Conservation (phyloP, 2,797 vertebrate species). For the Eurystomus glaucurus region DNA sequence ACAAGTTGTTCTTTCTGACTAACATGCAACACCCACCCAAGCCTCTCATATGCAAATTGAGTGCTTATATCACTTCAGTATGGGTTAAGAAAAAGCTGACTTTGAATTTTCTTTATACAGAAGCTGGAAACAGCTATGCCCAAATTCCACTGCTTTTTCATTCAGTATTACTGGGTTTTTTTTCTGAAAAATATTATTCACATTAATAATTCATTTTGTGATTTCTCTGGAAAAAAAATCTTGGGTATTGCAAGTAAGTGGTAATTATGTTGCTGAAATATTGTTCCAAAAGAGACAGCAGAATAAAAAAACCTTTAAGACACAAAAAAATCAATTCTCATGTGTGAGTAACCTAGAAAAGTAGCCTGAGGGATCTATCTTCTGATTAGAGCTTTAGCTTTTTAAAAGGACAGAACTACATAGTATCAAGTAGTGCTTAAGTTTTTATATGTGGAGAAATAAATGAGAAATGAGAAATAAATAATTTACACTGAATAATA, state of each 20-base stretch:
- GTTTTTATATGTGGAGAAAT: neutral
- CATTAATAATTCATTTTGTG: neutral
- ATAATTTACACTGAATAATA: neutral
- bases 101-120: slow-evolving; percentile 29
- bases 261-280: neutral
- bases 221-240: neutral
- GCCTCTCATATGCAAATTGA: slow-evolving; percentile 49
- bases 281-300: neutral
- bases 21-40: slow-evolving; percentile 57
- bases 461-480: neutral
- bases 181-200: neutral
- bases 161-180: neutral
- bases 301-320: neutral
- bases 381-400: neutral
- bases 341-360: neutral
- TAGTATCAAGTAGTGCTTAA: neutral
- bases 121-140: neutral
- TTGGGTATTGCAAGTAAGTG: neutral
- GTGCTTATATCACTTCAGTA: slow-evolving; percentile 2
- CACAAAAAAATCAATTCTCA: neutral
- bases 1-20: slow-evolving; percentile 60
- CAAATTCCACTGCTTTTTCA: neutral
- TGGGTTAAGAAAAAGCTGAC: slow-evolving; percentile 53
- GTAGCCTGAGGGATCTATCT: neutral
- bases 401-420: neutral